A percentile compares a stretch with the other conserved stretches of the same genome.
These are phyloP conservation scores for Chloroceryle inda DNA, from an alignment of 2,797 vertebrate genomes.

Conservation along the genomic window DNA sequence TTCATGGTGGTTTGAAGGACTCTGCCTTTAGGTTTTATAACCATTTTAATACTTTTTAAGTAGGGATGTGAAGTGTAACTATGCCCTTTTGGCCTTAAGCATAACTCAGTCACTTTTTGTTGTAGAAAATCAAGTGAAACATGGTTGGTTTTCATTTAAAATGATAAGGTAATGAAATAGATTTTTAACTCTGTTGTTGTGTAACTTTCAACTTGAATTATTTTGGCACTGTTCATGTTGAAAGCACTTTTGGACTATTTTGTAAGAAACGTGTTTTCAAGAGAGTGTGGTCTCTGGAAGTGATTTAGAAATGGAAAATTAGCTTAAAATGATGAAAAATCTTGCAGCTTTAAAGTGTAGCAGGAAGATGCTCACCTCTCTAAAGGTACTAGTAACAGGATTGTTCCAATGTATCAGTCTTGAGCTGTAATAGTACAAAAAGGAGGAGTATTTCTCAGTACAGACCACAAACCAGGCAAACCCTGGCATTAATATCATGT, in stretches of 20 bases:
- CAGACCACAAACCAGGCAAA: background rate
- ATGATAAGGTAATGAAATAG: background rate
- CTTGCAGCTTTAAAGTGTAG: background rate
- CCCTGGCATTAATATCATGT: background rate
- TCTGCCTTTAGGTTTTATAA: background rate
- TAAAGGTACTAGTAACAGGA: background rate
- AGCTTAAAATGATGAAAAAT: background rate
- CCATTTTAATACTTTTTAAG: background rate
- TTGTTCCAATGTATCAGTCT: background rate
- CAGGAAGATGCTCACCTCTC: background rate
- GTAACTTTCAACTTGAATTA: background rate
- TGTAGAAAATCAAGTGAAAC: background rate
- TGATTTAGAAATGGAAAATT: background rate
- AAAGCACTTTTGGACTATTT: background rate
- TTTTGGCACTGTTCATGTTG: background rate
- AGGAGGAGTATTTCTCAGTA: background rate
- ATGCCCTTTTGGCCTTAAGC: background rate
- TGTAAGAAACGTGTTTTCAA: background rate
- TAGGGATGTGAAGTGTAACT: background rate
- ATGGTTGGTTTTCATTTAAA: background rate
- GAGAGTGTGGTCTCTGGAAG: background rate
- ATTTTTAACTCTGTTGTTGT: background rate
- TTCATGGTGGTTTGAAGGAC: background rate
- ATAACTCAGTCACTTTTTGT: background rate
- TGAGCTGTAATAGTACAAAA: background rate